Percentiles rank a stretch among this genome's conserved stretches.
phyloP scores from a whole-genome alignment of 2,888 invertebrate genomes.

The Linnaemya tessellans region DNA sequence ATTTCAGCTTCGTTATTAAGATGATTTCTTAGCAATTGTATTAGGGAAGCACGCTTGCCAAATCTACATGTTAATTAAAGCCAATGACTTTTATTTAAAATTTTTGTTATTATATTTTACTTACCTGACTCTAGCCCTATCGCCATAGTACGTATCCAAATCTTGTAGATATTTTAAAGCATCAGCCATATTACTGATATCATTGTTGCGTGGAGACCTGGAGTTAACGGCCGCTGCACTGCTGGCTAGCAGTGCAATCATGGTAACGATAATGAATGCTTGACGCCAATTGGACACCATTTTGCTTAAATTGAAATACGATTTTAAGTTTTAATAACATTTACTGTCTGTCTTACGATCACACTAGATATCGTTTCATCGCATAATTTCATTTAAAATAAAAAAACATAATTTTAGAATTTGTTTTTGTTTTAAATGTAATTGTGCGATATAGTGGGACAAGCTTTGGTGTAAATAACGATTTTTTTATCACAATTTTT shows the following conservation, averaged over 20 bases:
- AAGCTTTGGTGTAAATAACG: too few species aligned
- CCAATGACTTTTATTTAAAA: background rate
- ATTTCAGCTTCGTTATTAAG: constrained; percentile 77
- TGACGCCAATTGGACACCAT: constrained; percentile 74
- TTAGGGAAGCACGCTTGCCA: constrained; percentile 80
- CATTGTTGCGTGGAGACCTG: constrained; percentile 83
- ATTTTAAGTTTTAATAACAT: background rate
- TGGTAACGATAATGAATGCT: constrained; percentile 75
- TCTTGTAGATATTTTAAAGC: constrained; percentile 88
- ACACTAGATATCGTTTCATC: too few species aligned
- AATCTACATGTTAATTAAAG: constrained; percentile 75
- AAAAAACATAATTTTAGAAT: too few species aligned
- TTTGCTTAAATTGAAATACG: constrained; percentile 42
- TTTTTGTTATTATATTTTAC: background rate
- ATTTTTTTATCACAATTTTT: too few species aligned
- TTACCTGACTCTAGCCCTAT: constrained; percentile 88
- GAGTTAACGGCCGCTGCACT: constrained; percentile 79
- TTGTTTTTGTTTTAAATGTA: too few species aligned
- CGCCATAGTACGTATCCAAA: constrained; percentile 87
- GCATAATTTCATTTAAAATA: too few species aligned
- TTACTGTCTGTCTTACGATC: too few species aligned
- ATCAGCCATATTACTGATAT: constrained; percentile 86
- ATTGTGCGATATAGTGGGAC: too few species aligned
- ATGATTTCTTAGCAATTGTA: constrained; percentile 78
- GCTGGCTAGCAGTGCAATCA: constrained; percentile 75